Conservation (phyloP, 1,140 invertebrate genomes). For the Aphis craccivora region DNA sequence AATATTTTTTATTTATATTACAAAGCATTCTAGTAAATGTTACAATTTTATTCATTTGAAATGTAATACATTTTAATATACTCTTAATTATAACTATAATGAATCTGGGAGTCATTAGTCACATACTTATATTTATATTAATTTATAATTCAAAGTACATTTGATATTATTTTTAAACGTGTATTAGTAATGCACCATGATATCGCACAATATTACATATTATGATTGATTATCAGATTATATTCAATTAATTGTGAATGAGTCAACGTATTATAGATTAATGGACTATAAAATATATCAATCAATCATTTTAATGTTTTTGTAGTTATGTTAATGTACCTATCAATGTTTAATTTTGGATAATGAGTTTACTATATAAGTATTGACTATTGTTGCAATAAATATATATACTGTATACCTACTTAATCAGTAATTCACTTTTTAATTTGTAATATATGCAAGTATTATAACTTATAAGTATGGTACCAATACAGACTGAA, state of each 20-base stretch:
- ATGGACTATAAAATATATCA: background rate
- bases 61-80: background rate
- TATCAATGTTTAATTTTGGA: background rate
- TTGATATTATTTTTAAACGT: background rate
- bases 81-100: background rate
- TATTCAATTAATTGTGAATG: background rate
- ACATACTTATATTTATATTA: constrained; percentile 14
- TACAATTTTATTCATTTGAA: background rate
- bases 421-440: too few relatives aligned
- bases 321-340: background rate
- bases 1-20: background rate
- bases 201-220: background rate
- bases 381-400: too few relatives aligned
- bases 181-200: background rate
- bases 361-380: too few relatives aligned
- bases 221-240: background rate
- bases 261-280: background rate
- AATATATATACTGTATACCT: too few relatives aligned
- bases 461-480: background rate
- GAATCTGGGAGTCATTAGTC: background rate
- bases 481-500: background rate
- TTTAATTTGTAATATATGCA: background rate
- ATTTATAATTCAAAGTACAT: background rate
- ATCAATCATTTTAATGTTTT: background rate
- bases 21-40: background rate